Conservation (phyloP, 2,888 invertebrate genomes). For the Campaea margaritaria region DNA sequence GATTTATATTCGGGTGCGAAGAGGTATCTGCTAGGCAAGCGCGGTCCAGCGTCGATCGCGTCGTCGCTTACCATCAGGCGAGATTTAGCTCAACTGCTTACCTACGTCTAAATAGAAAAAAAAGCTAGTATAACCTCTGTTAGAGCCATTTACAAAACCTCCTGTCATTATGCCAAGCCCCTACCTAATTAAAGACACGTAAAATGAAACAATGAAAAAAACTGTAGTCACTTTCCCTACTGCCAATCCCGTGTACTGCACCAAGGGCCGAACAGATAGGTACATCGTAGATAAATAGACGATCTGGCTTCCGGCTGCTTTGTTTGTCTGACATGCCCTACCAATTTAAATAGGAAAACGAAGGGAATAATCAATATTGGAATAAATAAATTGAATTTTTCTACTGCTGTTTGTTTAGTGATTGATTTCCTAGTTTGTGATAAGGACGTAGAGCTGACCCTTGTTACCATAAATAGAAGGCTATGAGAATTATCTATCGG, state of each 20-base stretch:
- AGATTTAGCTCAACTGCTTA: too few relatives aligned
- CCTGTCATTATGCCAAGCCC: too few relatives aligned
- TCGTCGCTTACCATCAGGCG: too few relatives aligned
- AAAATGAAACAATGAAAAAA: neutral
- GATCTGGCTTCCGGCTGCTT: slow-evolving; percentile 31
- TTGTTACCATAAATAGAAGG: too few relatives aligned
- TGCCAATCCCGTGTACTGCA: neutral
- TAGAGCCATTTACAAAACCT: too few relatives aligned
- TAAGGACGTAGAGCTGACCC: neutral
- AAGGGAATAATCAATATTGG: slow-evolving; percentile 31
- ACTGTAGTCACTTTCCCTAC: slow-evolving; percentile 6
- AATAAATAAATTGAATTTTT: slow-evolving; percentile 36
- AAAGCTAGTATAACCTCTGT: too few relatives aligned
- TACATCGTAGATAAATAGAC: slow-evolving; percentile 28
- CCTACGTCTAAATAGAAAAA: too few relatives aligned
- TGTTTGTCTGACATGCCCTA: slow-evolving; percentile 31
- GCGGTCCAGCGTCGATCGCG: too few relatives aligned
- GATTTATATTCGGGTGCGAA: too few relatives aligned
- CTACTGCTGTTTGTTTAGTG: slow-evolving; percentile 8
- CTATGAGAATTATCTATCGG: too few relatives aligned
- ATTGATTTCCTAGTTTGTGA: neutral
- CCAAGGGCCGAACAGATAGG: slow-evolving; percentile 22
- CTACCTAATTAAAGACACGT: neutral
- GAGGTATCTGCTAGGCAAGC: too few relatives aligned
- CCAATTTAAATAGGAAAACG: slow-evolving; percentile 15